Conservation (phyloP, 2,888 invertebrate species). For the Dyspetes luteomarginatus region DNA sequence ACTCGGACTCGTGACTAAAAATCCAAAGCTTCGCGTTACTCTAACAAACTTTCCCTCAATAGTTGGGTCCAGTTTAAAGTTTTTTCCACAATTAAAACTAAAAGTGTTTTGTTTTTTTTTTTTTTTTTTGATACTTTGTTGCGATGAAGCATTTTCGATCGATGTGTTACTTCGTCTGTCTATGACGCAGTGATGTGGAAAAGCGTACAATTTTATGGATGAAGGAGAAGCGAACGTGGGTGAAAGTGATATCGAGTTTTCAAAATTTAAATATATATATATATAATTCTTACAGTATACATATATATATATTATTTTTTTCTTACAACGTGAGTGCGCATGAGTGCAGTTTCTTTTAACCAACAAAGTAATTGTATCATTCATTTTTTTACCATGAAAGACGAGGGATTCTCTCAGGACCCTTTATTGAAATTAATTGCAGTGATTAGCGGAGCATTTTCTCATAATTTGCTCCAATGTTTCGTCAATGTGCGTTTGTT, state of each 20-base stretch:
- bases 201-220: slow-evolving; percentile 49
- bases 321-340: not conserved
- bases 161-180: no score
- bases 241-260: slow-evolving; percentile 49
- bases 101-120: not conserved
- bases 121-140: no score
- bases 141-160: no score
- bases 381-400: no score
- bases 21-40: not conserved
- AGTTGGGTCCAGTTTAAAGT: not conserved
- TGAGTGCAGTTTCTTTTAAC: no score
- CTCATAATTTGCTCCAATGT: not conserved
- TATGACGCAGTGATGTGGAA: no score
- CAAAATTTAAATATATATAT: no score
- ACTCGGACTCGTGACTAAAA: slow-evolving; percentile 45
- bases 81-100: not conserved
- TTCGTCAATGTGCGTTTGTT: not conserved
- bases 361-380: no score
- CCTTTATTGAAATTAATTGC: not conserved
- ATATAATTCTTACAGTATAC: not conserved
- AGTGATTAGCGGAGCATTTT: not conserved
- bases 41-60: not conserved
- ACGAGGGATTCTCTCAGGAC: not conserved
- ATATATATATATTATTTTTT: not conserved
- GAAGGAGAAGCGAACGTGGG: slow-evolving; percentile 30